These are phyloP conservation scores for Drosophila takahashii DNA, from an alignment of 1,140 invertebrate genomes.

Conservation along the genomic window DNA sequence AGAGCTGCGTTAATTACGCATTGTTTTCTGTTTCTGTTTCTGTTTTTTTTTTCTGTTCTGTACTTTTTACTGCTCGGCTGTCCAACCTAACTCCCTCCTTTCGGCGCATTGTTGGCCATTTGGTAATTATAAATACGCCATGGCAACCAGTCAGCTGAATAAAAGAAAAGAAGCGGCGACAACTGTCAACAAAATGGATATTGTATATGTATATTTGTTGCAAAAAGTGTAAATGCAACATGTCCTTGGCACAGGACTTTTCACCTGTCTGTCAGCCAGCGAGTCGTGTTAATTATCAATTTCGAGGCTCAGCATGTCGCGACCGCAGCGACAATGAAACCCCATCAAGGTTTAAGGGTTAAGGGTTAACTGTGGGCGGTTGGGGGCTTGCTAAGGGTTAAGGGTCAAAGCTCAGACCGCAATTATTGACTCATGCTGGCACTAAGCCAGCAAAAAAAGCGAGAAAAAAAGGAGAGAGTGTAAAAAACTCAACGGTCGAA, in stretches of 20 bases:
- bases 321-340: constrained; percentile 78
- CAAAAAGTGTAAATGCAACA: constrained; percentile 32
- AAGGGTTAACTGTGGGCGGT: constrained; percentile 9
- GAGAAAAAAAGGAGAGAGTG: constrained; percentile 6
- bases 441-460: constrained; percentile 63
- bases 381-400: constrained; percentile 6
- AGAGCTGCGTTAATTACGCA: constrained; percentile 72
- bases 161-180: constrained; percentile 7
- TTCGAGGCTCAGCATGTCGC: constrained; percentile 74
- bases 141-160: constrained; percentile 48
- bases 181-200: constrained; percentile 80
- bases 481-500: constrained; percentile 24
- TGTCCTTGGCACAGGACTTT: constrained; percentile 40
- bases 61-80: constrained; percentile 20
- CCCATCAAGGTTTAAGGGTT: constrained; percentile 54
- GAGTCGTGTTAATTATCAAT: constrained; percentile 76
- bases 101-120: constrained; percentile 69
- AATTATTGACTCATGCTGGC: constrained; percentile 82
- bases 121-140: constrained; percentile 80
- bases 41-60: background rate
- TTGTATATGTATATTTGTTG: constrained; percentile 61
- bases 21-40: constrained; percentile 59
- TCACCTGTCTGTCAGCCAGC: constrained; percentile 66
- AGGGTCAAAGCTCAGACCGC: constrained; percentile 30
- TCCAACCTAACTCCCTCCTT: constrained; percentile 46